Evolutionary conservation across 2,888 invertebrate species (phyloP).

Genomic region (Adelognathus sp.): DNA sequence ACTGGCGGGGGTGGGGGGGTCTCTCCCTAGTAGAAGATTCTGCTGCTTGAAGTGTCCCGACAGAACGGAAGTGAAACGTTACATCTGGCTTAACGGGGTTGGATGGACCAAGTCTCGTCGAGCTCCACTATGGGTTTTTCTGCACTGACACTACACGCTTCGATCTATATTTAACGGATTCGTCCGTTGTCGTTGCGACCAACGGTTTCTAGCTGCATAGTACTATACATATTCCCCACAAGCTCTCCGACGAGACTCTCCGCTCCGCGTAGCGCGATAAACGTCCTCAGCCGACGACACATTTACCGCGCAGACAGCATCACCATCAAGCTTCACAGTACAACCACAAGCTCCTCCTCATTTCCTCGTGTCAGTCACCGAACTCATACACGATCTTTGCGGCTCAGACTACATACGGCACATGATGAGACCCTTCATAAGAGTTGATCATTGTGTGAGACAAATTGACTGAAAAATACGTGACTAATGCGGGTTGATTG

Average conservation of each 20-base stretch:
- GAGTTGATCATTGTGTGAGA: constrained; percentile 20
- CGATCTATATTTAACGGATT: constrained; percentile 73
- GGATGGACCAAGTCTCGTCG: constrained; percentile 59
- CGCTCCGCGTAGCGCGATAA: constrained; percentile 39
- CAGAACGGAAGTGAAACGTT: constrained; percentile 78
- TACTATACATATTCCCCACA: constrained; percentile 16
- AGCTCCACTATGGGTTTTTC: constrained; percentile 19
- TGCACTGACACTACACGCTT: constrained; percentile 1
- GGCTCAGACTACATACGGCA: neutral
- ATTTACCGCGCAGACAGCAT: constrained; percentile 48
- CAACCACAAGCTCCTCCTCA: constrained; percentile 30
- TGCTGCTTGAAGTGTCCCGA: constrained; percentile 52
- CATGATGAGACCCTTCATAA: constrained; percentile 11
- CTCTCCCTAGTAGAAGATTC: constrained; percentile 25
- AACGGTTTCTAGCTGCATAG: constrained; percentile 60
- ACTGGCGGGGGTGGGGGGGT: constrained; percentile 17
- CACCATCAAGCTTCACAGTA: neutral
- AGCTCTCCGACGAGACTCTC: constrained; percentile 22
- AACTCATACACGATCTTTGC: constrained; percentile 26
- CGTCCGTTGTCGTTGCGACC: constrained; percentile 63
- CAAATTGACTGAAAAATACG: too few species aligned
- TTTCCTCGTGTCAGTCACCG: constrained; percentile 51
- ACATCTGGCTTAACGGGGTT: constrained; percentile 76
- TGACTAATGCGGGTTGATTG: too few species aligned
- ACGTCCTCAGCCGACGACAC: constrained; percentile 55